A percentile compares a stretch with the other conserved stretches of the same genome.
phyloP scores from a whole-genome alignment of 2,797 vertebrate species.

The Sparidentex hasta region DNA sequence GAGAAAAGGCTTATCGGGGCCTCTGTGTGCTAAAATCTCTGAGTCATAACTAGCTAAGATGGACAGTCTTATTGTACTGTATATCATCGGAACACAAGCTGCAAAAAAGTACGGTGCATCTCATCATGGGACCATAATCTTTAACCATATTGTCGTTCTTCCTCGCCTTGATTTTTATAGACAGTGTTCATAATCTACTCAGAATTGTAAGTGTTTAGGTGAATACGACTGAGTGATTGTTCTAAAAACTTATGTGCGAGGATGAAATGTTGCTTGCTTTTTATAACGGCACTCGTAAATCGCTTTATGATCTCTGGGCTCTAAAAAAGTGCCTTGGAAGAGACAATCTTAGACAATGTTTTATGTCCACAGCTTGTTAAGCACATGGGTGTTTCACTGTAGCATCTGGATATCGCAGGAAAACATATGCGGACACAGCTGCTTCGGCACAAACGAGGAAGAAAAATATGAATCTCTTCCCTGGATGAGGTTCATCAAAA shows the following conservation, averaged over 20 bases:
- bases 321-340: constrained; percentile 81
- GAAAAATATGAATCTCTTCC: constrained; percentile 80
- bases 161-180: constrained; percentile 81
- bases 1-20: constrained; percentile 50
- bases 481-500: constrained; percentile 76
- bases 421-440: constrained; percentile 89
- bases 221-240: constrained; percentile 76
- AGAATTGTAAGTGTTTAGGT: constrained; percentile 76
- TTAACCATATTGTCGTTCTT: constrained; percentile 74
- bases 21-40: constrained; percentile 68
- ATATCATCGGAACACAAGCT: constrained; percentile 76
- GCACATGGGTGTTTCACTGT: constrained; percentile 84
- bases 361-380: constrained; percentile 90
- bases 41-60: constrained; percentile 73
- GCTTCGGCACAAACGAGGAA: constrained; percentile 76
- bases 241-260: constrained; percentile 78
- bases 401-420: constrained; percentile 86
- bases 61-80: constrained; percentile 78
- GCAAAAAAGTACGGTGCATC: constrained; percentile 72
- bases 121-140: constrained; percentile 80
- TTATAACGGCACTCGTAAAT: constrained; percentile 82
- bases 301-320: constrained; percentile 75
- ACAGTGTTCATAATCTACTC: constrained; percentile 77
- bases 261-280: constrained; percentile 81
- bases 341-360: constrained; percentile 84